Conservation (phyloP, 1,140 invertebrate genomes). For the Charaxes varanes region DNA sequence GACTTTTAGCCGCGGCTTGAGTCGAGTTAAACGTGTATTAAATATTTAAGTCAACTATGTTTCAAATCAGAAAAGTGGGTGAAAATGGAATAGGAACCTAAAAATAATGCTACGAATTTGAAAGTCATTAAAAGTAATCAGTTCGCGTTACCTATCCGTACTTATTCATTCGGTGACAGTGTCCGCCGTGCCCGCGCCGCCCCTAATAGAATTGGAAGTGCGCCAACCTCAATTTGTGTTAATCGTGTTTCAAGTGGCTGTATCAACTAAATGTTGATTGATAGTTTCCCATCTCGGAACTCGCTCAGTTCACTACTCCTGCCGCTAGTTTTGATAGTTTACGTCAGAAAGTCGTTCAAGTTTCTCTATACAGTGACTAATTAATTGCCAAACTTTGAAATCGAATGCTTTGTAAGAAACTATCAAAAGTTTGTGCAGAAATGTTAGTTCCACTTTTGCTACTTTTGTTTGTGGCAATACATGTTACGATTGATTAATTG, state of each 20-base stretch:
- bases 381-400: too few relatives aligned
- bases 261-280: conserved; percentile 63
- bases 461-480: too few relatives aligned
- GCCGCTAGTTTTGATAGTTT: background rate
- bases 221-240: conserved; percentile 52
- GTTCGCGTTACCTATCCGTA: conserved; percentile 16
- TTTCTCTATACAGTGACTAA: background rate
- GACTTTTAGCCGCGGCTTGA: too few relatives aligned
- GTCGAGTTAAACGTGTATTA: too few relatives aligned
- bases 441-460: too few relatives aligned
- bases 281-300: conserved; percentile 51
- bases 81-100: background rate
- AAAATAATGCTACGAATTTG: background rate
- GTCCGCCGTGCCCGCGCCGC: conserved; percentile 28
- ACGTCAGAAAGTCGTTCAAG: background rate
- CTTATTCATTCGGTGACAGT: conserved; percentile 28
- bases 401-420: too few relatives aligned
- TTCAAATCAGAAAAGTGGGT: too few relatives aligned
- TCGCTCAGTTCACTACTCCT: conserved; percentile 27
- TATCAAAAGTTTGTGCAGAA: too few relatives aligned
- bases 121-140: conserved; percentile 11
- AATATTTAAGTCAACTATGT: too few relatives aligned
- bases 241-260: conserved; percentile 55
- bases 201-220: conserved; percentile 55
- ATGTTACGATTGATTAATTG: too few relatives aligned